Evolutionary conservation across 1,140 invertebrate species (phyloP).

Genomic region (Platyscapa corneri): DNA sequence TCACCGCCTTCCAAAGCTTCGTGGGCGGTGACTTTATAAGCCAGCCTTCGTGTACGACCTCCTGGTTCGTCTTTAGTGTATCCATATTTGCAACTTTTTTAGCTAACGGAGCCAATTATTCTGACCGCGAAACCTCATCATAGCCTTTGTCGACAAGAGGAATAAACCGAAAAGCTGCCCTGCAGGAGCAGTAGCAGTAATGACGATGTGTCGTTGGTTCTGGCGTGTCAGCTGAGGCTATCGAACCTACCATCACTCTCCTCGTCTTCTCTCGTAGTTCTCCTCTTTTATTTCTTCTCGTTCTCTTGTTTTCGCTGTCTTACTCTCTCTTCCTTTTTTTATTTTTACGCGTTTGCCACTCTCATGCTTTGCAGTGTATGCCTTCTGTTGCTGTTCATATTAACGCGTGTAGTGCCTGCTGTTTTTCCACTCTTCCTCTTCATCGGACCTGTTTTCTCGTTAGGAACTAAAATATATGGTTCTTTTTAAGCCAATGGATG

Average conservation of each 20-base stretch:
- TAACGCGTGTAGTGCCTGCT: neutral
- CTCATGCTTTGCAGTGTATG: neutral
- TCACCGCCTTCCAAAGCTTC: slow-evolving; percentile 92
- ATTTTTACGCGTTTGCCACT: neutral
- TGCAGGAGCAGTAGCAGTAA: neutral
- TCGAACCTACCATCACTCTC: slow-evolving; percentile 40
- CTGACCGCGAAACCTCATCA: neutral
- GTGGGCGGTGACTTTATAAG: slow-evolving; percentile 93
- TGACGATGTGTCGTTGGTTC: neutral
- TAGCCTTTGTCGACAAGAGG: neutral
- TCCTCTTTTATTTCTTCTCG: neutral
- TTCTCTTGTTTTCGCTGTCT: neutral
- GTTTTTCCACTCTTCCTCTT: neutral
- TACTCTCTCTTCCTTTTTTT: neutral
- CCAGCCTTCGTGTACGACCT: slow-evolving; percentile 89
- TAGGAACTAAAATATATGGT: neutral
- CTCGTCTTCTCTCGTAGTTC: neutral
- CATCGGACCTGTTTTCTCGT: neutral
- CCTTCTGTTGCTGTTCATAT: neutral
- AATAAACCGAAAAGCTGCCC: neutral
- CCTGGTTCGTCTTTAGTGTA: slow-evolving; percentile 70
- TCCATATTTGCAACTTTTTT: slow-evolving; percentile 27
- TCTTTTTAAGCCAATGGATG: neutral
- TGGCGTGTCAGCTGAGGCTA: slow-evolving; percentile 49
- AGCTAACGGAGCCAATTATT: neutral